Percentiles rank a stretch among this genome's conserved stretches.
phyloP scores from a whole-genome alignment of 1,140 invertebrate genomes.

The Hyphantria cunea region DNA sequence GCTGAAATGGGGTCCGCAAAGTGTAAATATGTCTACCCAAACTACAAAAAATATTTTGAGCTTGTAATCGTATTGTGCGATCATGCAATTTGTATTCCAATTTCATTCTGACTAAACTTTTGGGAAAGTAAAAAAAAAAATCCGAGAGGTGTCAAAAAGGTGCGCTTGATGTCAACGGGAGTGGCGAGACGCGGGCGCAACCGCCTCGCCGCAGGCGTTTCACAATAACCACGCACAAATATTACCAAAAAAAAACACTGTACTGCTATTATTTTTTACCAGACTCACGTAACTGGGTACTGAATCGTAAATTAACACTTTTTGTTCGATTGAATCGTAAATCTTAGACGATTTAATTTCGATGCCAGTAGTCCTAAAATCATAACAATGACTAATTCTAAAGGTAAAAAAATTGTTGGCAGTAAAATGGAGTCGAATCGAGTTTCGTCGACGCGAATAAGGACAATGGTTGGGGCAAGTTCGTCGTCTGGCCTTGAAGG shows the following conservation, averaged over 20 bases:
- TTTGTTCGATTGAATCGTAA: constrained; percentile 32
- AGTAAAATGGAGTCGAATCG: constrained; percentile 26
- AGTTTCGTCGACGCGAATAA: constrained; percentile 44
- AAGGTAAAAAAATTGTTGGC: constrained; percentile 16
- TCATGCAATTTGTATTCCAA: too few species aligned
- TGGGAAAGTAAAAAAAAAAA: not conserved
- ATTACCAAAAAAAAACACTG: constrained; percentile 7
- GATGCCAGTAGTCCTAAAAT: constrained; percentile 6
- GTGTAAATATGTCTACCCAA: too few species aligned
- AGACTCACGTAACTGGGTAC: not conserved
- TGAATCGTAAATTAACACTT: constrained; percentile 27
- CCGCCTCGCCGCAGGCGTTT: constrained; percentile 35
- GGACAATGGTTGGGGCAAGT: constrained; percentile 57
- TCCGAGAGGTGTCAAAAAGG: constrained; percentile 39
- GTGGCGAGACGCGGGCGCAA: constrained; percentile 7
- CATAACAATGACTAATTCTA: constrained; percentile 19
- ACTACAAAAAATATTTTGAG: too few species aligned
- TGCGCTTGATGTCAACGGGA: constrained; percentile 42
- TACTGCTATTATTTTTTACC: constrained; percentile 7
- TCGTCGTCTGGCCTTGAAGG: constrained; percentile 76
- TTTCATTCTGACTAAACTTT: too few species aligned
- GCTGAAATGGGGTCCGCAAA: too few species aligned
- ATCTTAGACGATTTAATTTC: not conserved
- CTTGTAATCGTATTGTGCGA: too few species aligned
- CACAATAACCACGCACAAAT: constrained; percentile 22